Evolutionary conservation across 1,140 invertebrate genomes (phyloP).

Genomic region (Oncopodura yosiiana): DNA sequence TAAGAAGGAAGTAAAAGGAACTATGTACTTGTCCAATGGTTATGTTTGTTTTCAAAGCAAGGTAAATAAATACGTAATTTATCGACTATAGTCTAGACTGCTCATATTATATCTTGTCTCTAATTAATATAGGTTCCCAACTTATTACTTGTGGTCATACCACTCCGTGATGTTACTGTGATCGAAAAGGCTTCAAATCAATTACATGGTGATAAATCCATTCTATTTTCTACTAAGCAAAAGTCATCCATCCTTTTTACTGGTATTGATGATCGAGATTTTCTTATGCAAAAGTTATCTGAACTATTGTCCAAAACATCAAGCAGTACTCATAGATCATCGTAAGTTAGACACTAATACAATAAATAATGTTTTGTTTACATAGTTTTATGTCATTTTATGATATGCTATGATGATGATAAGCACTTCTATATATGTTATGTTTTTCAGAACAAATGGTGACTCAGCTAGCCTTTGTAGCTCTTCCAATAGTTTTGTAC

Average conservation of each 20-base stretch:
- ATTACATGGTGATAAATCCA: slow-evolving; percentile 57
- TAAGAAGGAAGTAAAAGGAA: slow-evolving; percentile 78
- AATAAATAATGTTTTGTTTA: background rate
- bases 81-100: background rate
- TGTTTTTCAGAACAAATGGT: slow-evolving; percentile 10
- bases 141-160: slow-evolving; percentile 78
- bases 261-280: slow-evolving; percentile 75
- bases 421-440: background rate
- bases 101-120: slow-evolving; percentile 2
- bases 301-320: slow-evolving; percentile 62
- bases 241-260: slow-evolving; percentile 80
- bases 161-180: slow-evolving; percentile 63
- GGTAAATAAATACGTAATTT: slow-evolving; percentile 46
- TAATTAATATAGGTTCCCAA: slow-evolving; percentile 56
- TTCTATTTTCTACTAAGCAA: slow-evolving; percentile 70
- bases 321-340: slow-evolving; percentile 26
- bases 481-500: slow-evolving; percentile 34
- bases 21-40: slow-evolving; percentile 83
- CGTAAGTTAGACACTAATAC: background rate
- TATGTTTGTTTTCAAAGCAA: slow-evolving; percentile 93
- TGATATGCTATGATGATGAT: background rate
- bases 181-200: slow-evolving; percentile 62
- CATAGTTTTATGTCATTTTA: background rate
- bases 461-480: slow-evolving; percentile 30
- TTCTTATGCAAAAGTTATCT: slow-evolving; percentile 79